phyloP scores from a whole-genome alignment of 2,888 invertebrate species.

The Octodonta nipae region DNA sequence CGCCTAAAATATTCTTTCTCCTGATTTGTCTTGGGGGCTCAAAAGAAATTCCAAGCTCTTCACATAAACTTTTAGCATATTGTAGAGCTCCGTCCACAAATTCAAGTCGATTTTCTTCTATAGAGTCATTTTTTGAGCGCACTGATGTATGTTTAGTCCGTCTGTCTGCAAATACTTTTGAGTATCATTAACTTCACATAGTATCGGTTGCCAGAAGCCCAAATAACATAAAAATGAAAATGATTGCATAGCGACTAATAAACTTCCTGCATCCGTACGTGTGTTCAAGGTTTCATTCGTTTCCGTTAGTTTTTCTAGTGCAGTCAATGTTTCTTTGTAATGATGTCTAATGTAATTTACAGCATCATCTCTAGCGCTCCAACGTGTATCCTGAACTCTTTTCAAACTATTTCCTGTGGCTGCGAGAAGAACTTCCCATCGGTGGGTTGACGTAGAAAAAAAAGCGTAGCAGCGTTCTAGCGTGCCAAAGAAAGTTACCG shows the following conservation, averaged over 20 bases:
- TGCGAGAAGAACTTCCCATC: constrained; percentile 14
- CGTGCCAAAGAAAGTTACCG: constrained; percentile 7
- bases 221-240: constrained; percentile 11
- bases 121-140: constrained; percentile 6
- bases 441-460: constrained; percentile 13
- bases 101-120: constrained; percentile 5
- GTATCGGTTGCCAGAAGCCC: constrained; percentile 8
- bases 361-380: constrained; percentile 8
- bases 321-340: constrained; percentile 8
- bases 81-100: constrained; percentile 4
- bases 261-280: constrained; percentile 4
- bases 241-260: constrained; percentile 5
- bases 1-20: constrained; percentile 6
- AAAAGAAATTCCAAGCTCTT: constrained; percentile 7
- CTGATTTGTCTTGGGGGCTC: constrained; percentile 5
- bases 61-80: constrained; percentile 9
- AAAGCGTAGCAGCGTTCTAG: constrained; percentile 13
- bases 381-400: constrained; percentile 7
- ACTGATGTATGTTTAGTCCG: constrained; percentile 10
- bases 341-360: constrained; percentile 5
- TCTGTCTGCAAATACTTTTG: constrained; percentile 12
- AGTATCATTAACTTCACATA: no score
- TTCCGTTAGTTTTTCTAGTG: constrained; percentile 12
- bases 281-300: constrained; percentile 9
- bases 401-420: constrained; percentile 16